Base-by-base conservation (phyloP, 2,113 vertebrate genomes). In the Canis aureus region DNA sequence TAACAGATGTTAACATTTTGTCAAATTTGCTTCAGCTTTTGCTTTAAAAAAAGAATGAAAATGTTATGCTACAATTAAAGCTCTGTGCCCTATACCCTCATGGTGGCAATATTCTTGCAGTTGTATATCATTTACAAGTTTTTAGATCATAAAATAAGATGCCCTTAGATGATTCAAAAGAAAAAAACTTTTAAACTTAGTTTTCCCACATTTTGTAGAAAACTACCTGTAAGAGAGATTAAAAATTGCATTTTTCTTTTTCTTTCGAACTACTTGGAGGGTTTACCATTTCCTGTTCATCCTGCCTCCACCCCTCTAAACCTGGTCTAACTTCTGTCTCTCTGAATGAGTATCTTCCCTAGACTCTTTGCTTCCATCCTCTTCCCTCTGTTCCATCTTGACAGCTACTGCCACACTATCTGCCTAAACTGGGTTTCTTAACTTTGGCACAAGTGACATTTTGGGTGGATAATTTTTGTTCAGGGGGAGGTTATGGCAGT, bases 1-100 rank as follows among this genome's bases (percentile, higher is more conserved):
- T 95, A 97, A 92, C 95, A 96, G 93, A 97, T 97, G 93, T 96
- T 97, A 97, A 97, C 96, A 96, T 97, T 97, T 95, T 97, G 78
- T 83, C 87, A 95, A 96, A 84, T 94, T 91, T 91, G 19, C 38
- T 91, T 95, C 87, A 93, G 82, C 95, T 53, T 81, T 83, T 94
- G 23, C 35, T 94, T 93, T 81, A 43, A 91, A 91, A 73, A 89
- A 85, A 84, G 66, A 94, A 95, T 59, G 84, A 86, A 94, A 92
- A 96, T 90, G 49, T 79, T 95, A 81, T 55, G 83, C 64, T 92
- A 89, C 69, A 89, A 64, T 97, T 95, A 92, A 29, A 97, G 15
- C 43, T 97, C 76, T 66, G 8, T 66, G 64, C 51, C 35, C 59
- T 85, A 95, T 2, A 88, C 81, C 66, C 67, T 80, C 51, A 55